Evolutionary conservation across 2,113 vertebrate genomes (phyloP).

Genomic region (Lophochroa leadbeateri): DNA sequence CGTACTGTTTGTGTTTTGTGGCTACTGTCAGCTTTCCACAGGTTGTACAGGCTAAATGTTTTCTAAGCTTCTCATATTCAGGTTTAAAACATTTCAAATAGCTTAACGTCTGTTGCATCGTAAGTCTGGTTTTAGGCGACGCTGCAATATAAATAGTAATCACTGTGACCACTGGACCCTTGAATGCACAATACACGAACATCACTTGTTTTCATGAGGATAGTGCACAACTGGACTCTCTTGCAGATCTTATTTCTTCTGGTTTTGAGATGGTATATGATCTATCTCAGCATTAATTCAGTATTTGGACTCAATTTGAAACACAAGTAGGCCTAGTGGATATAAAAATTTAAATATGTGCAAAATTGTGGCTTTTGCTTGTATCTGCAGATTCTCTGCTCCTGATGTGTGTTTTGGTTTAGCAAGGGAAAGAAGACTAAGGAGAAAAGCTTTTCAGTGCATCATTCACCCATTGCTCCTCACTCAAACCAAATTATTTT

Average conservation of each 20-base stretch:
- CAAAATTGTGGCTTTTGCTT: background rate
- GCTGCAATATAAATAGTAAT: background rate
- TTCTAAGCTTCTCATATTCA: background rate
- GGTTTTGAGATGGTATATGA: background rate
- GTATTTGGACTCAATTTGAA: background rate
- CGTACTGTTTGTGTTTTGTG: background rate
- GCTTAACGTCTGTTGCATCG: fast-evolving
- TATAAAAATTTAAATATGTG: background rate
- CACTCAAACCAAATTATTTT: background rate
- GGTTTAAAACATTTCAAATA: background rate
- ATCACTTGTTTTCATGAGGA: background rate
- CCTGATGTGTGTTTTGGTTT: background rate
- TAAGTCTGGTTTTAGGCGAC: background rate
- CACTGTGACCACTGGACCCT: background rate
- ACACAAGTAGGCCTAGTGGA: background rate
- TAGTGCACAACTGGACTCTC: background rate
- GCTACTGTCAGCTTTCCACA: background rate
- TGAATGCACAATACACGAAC: background rate
- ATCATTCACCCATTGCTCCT: fast-evolving
- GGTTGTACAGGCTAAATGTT: fast-evolving
- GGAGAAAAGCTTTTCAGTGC: background rate
- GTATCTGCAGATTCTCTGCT: background rate
- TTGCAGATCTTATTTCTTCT: background rate
- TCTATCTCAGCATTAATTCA: background rate
- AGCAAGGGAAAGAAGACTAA: background rate